Percentiles rank a stretch among this genome's conserved stretches.
Evolutionary conservation across 1,140 invertebrate species (phyloP).

Genomic region (Rhagoletis pomonella): DNA sequence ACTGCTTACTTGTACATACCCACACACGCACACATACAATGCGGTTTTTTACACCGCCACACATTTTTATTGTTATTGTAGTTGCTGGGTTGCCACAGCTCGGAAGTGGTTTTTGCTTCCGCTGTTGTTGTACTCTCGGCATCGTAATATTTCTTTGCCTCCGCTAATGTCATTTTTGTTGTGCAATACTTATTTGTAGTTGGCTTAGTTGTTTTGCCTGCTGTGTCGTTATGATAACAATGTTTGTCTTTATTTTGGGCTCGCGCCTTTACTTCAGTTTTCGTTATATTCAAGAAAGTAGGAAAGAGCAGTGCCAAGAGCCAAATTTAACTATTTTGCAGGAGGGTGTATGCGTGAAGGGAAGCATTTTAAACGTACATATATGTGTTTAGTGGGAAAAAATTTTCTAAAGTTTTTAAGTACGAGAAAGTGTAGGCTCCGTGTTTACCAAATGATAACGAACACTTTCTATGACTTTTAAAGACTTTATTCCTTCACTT

Average conservation of each 20-base stretch:
- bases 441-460: slow-evolving; percentile 6
- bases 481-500: not conserved
- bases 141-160: not conserved
- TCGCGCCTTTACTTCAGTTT: not conserved
- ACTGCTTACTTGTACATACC: not conserved
- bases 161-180: not conserved
- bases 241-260: slow-evolving; percentile 70
- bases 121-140: not conserved
- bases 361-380: not conserved
- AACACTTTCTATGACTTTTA: not conserved
- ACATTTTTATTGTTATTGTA: not conserved
- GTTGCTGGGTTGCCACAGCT: not conserved
- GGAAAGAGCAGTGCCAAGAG: not conserved
- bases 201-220: slow-evolving; percentile 45
- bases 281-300: not conserved
- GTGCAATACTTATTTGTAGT: not conserved
- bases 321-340: not conserved
- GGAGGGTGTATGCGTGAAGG: not conserved
- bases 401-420: not conserved
- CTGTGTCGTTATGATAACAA: slow-evolving; percentile 71
- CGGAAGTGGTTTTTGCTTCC: slow-evolving; percentile 15
- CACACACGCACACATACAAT: not conserved
- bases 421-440: not conserved
- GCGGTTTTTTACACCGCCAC: not conserved
- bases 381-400: not conserved